Evolutionary conservation across 1,140 invertebrate genomes (phyloP).

Genomic region (Belonocnema kinseyi): DNA sequence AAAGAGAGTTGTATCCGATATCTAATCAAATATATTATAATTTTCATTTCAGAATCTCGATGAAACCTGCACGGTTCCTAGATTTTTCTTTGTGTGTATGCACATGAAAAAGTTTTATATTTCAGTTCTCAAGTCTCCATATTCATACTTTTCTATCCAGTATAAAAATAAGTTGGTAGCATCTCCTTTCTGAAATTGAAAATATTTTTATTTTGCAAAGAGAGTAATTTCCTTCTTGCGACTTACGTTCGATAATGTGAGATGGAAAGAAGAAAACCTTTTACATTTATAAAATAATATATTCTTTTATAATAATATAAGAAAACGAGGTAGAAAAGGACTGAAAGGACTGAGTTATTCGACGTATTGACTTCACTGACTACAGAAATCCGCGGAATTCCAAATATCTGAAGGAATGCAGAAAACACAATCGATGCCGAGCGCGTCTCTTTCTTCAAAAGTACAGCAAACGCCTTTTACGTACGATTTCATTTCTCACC

Average conservation of each 20-base stretch:
- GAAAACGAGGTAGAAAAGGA: slow-evolving; percentile 1
- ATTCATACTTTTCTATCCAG: no score
- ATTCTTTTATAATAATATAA: slow-evolving; percentile 8
- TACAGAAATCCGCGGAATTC: slow-evolving; percentile 29
- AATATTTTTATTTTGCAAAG: neutral
- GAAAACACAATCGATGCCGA: slow-evolving; percentile 29
- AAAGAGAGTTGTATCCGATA: no score
- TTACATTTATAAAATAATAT: slow-evolving; percentile 21
- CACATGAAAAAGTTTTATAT: no score
- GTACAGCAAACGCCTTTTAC: slow-evolving; percentile 31
- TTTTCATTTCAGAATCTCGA: no score
- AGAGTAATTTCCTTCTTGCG: neutral
- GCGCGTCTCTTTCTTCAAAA: slow-evolving; percentile 21
- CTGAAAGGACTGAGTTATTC: slow-evolving; percentile 4
- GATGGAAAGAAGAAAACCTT: neutral
- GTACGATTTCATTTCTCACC: slow-evolving; percentile 31
- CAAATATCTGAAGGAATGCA: slow-evolving; percentile 29
- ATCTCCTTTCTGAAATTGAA: neutral
- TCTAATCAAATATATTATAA: no score
- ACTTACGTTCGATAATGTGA: neutral
- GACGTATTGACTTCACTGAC: slow-evolving; percentile 30
- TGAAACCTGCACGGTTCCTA: no score
- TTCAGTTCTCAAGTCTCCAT: no score
- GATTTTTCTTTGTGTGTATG: no score
- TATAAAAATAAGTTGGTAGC: no score